phyloP scores from a whole-genome alignment of 2,113 vertebrate species.

The Prionailurus viverrinus region DNA sequence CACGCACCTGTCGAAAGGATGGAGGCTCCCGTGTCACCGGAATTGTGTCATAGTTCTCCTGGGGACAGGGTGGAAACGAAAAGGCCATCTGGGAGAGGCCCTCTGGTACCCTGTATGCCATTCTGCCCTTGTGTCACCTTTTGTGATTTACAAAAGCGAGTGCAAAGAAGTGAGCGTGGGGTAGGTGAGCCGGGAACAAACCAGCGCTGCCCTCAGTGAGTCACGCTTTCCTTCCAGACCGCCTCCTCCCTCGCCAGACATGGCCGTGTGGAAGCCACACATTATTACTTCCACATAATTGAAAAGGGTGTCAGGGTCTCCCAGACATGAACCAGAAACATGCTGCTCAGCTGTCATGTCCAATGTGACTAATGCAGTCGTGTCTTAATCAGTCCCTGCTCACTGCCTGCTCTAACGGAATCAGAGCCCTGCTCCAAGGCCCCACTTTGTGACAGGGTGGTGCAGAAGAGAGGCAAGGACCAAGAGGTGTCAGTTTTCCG shows the following conservation, averaged over 20 bases:
- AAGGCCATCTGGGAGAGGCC: neutral
- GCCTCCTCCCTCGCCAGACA: neutral
- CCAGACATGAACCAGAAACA: slow-evolving; percentile 51
- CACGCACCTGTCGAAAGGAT: neutral
- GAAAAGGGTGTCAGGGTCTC: slow-evolving; percentile 66
- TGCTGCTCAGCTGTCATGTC: slow-evolving; percentile 33
- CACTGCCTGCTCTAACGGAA: neutral
- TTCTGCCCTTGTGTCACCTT: neutral
- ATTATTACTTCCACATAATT: slow-evolving; percentile 38
- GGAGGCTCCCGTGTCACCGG: neutral
- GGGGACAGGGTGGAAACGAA: neutral
- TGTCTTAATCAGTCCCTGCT: slow-evolving; percentile 62
- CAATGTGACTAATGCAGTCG: neutral
- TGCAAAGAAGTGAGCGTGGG: neutral
- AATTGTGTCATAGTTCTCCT: neutral
- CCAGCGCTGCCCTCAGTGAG: neutral
- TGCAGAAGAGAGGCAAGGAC: neutral
- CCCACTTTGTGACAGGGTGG: neutral
- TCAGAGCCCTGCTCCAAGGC: neutral
- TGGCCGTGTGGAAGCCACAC: neutral
- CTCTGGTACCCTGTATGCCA: neutral
- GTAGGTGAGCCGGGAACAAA: neutral
- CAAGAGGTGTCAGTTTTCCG: neutral
- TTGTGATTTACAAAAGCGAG: neutral
- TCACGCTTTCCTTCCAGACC: neutral